These are phyloP conservation scores for Tricholauxania praeusta DNA, from an alignment of 2,888 invertebrate genomes.

Conservation along the genomic window DNA sequence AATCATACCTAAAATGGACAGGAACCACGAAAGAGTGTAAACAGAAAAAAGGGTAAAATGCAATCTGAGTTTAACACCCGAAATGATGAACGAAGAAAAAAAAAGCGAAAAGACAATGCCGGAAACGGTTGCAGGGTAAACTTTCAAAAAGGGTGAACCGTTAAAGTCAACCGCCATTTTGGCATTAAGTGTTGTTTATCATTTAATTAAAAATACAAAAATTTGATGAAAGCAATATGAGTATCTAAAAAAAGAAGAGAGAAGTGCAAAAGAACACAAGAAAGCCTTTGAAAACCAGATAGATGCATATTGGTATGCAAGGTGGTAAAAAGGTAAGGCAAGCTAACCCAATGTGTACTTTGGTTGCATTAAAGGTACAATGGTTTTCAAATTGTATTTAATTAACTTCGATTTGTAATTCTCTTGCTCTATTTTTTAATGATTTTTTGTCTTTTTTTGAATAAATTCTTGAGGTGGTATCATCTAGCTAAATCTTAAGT, in stretches of 20 bases:
- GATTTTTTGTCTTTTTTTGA: no score
- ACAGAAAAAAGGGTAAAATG: constrained; percentile 16
- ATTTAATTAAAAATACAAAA: constrained; percentile 37
- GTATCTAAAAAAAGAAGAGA: background rate
- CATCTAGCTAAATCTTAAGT: background rate
- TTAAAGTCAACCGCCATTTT: constrained; percentile 51
- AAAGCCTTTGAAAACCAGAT: background rate
- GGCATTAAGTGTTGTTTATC: constrained; percentile 36
- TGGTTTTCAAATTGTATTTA: no score
- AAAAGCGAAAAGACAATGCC: constrained; percentile 22
- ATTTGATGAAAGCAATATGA: background rate
- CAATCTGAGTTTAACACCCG: constrained; percentile 28
- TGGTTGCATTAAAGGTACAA: no score
- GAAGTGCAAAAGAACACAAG: background rate
- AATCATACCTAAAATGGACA: constrained; percentile 40
- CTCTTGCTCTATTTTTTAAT: no score
- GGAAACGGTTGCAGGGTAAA: constrained; percentile 13
- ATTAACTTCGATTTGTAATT: no score
- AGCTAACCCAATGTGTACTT: no score
- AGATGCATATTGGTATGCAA: no score
- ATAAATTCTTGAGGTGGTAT: no score
- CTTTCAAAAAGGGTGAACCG: constrained; percentile 24
- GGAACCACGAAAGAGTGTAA: constrained; percentile 8
- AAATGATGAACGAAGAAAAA: constrained; percentile 26
- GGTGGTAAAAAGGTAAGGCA: no score